Percentiles rank a stretch among this genome's conserved stretches.
Evolutionary conservation across 1,140 invertebrate genomes (phyloP).

Genomic region (Scaptomyza hsui): DNA sequence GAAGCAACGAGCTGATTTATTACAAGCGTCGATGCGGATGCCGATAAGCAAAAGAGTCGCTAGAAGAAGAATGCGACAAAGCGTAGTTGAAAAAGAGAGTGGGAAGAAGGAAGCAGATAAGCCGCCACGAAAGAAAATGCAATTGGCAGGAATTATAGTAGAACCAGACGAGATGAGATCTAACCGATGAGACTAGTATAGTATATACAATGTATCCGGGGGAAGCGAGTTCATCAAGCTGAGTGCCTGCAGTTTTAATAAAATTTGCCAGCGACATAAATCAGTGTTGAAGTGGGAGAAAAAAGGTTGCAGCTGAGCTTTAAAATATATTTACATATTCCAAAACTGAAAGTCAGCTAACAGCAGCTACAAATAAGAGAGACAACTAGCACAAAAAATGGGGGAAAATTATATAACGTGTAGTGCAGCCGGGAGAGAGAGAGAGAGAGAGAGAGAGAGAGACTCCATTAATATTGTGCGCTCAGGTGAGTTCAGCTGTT

Average conservation of each 20-base stretch:
- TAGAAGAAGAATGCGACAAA: neutral
- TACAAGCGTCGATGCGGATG: conserved; percentile 53
- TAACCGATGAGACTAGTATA: neutral
- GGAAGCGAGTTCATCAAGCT: conserved; percentile 56
- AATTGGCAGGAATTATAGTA: conserved; percentile 71
- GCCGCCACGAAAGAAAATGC: conserved; percentile 62
- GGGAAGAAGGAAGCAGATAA: conserved; percentile 42
- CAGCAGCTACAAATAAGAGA: conserved; percentile 3
- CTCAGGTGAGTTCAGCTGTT: conserved; percentile 41
- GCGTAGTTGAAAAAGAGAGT: neutral
- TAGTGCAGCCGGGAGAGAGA: neutral
- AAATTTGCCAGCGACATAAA: conserved; percentile 53
- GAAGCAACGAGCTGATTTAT: conserved; percentile 67
- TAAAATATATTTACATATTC: conserved; percentile 62
- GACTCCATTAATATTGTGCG: conserved; percentile 69
- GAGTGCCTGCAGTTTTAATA: conserved; percentile 70
- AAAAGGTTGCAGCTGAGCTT: conserved; percentile 30
- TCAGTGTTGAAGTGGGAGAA: conserved; percentile 5
- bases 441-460: no score
- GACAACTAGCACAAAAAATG: conserved; percentile 1
- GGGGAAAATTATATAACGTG: conserved; percentile 32
- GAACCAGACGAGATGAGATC: conserved; percentile 39
- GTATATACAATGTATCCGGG: neutral
- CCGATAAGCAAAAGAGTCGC: conserved; percentile 46
- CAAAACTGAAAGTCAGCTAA: conserved; percentile 20